phyloP scores from a whole-genome alignment of 2,888 invertebrate genomes.

The Troglohyphantes excavatus region DNA sequence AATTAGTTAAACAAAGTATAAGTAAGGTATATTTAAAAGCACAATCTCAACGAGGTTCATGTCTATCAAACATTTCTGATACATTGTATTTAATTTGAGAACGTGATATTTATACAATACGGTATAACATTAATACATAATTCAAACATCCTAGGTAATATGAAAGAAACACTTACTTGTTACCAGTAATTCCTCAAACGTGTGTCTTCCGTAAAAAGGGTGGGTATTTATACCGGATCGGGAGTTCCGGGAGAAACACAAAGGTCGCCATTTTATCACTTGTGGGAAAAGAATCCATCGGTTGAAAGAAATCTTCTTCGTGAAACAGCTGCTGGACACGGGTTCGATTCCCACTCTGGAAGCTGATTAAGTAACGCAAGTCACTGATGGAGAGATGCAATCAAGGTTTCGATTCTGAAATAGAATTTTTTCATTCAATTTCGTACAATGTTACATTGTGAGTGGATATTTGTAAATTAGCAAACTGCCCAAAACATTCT shows the following conservation, averaged over 20 bases:
- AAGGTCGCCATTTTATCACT: background rate
- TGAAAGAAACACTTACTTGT: background rate
- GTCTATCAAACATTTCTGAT: background rate
- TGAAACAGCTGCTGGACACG: background rate
- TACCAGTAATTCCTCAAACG: constrained; percentile 6
- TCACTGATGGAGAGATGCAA: no score
- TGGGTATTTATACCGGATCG: background rate
- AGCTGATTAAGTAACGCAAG: no score
- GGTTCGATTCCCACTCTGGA: no score
- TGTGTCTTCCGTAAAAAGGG: background rate
- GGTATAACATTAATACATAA: background rate
- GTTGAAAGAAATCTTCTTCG: background rate
- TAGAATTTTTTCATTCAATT: no score
- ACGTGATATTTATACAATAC: background rate
- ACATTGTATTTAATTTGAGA: background rate
- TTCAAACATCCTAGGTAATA: background rate
- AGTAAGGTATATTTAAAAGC: no score
- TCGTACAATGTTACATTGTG: no score
- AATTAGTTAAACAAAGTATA: no score
- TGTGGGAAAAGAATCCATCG: background rate
- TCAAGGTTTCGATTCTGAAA: no score
- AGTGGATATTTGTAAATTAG: no score
- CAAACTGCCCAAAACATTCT: no score
- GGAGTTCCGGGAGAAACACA: background rate
- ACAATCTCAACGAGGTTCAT: background rate